Evolutionary conservation across 1,140 invertebrate species (phyloP), one percentile per base, ranked within the genome.

Genomic region (Steinernema khuongi): DNA sequence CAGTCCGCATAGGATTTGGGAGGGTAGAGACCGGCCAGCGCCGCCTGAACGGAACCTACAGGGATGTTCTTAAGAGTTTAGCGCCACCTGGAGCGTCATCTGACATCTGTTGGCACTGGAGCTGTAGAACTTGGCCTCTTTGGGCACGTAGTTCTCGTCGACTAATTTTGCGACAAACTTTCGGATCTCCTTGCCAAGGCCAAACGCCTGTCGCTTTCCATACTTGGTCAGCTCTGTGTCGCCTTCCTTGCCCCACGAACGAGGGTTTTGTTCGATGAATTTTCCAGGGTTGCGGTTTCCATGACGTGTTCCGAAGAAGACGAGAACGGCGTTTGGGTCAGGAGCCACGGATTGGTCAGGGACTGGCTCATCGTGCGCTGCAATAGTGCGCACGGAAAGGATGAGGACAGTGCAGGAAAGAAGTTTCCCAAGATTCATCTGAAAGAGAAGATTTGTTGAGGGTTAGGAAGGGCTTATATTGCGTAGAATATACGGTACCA

Each of bases 31-130:
- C 50, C 50, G 50, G 50, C 50, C 19, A 41, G 36, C 7, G n/a
- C 36, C n/a, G 36, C 7, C 36, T 41, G n/a, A 41, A 41, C 36
- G 7, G 7, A 41, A 41, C 7, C n/a, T 7, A 7, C n/a, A 7
- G 7, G n/a, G 7, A 11, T 41, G 7, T 7, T 14, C 22, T 60
- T 41, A 41, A 41, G 7, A 41, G n/a, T 11, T 7, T 60, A 22
- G 7, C 50, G 7, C 26, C 72, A 79, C 77, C 71, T 79, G 78
- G 19, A 79, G 74, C 22, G 78, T 79, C 77, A 79, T 79, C 43
- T 79, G 78, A 41, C 70, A 76, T 73, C 78, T 70, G 60, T 75
- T 76, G 26, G 78, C 78, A 43, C 70, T 73, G 26, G 71, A 74
- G 17, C 71, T 77, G 44, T 76, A 79, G 36, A 76, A 78, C 36